A percentile compares a stretch with the other conserved stretches of the same genome.
Evolutionary conservation across 2,113 vertebrate genomes (phyloP).

Genomic region (Catharus fuscescens): DNA sequence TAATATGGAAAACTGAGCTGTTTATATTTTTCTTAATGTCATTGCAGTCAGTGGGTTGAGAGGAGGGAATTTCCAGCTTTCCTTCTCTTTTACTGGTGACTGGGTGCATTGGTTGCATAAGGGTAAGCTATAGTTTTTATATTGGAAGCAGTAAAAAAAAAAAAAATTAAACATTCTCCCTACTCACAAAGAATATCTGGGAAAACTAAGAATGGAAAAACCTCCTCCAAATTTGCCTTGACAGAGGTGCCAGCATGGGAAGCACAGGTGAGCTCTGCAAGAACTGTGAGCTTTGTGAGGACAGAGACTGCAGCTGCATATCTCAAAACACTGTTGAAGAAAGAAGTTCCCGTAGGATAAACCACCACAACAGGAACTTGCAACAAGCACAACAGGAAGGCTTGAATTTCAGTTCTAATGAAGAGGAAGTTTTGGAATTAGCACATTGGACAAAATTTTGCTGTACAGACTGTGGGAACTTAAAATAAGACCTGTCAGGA

Average conservation of each 20-base stretch:
- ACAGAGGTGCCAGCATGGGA: background rate
- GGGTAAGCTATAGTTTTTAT: background rate
- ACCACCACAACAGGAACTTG: background rate
- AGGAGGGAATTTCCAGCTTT: background rate
- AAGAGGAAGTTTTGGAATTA: background rate
- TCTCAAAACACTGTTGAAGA: background rate
- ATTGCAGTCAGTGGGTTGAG: background rate
- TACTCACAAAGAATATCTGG: background rate
- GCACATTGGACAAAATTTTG: background rate
- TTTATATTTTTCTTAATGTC: background rate
- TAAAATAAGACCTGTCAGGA: background rate
- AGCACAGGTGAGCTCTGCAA: background rate
- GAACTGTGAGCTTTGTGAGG: background rate
- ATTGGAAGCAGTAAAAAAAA: background rate
- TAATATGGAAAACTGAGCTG: background rate
- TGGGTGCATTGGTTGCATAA: background rate
- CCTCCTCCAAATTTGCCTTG: background rate
- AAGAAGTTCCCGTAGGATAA: background rate
- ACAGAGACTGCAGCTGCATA: background rate
- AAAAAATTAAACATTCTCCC: background rate
- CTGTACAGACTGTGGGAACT: background rate
- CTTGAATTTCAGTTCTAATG: background rate
- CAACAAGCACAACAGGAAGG: background rate
- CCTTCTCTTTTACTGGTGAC: background rate
- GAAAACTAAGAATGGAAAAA: background rate